phyloP scores from a whole-genome alignment of 64 coral and sea anemone species.

The Actinia tenebrosa region DNA sequence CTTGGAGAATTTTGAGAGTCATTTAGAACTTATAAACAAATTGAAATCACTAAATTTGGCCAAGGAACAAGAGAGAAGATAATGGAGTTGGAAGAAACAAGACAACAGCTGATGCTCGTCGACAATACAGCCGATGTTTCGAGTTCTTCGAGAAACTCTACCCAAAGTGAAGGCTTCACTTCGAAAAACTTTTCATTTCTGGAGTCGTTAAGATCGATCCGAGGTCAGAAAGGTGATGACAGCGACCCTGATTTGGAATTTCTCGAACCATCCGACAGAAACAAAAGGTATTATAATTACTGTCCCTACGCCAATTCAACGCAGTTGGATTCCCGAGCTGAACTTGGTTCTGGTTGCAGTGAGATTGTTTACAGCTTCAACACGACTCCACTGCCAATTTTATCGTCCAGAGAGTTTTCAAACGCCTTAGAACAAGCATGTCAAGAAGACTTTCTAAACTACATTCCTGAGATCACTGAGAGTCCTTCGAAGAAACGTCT shows the following conservation, averaged over 20 bases:
- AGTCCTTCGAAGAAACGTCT: slow-evolving; percentile 18
- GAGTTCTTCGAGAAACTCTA: background rate
- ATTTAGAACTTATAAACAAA: background rate
- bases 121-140: background rate
- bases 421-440: slow-evolving; percentile 40
- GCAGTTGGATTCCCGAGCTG: background rate
- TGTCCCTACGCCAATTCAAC: slow-evolving; percentile 7
- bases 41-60: background rate
- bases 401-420: slow-evolving; percentile 10
- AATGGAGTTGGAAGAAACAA: background rate
- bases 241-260: background rate
- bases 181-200: slow-evolving; percentile 16
- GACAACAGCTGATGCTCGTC: background rate
- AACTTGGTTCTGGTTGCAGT: slow-evolving; percentile 14
- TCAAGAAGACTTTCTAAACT: slow-evolving; percentile 51
- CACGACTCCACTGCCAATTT: background rate
- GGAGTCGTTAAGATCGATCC: slow-evolving; percentile 3
- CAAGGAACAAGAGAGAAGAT: background rate
- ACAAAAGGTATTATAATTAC: background rate
- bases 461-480: slow-evolving; percentile 52
- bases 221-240: background rate
- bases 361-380: slow-evolving; percentile 1
- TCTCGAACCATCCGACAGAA: background rate
- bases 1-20: background rate
- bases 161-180: background rate